Conservation (phyloP, 1,140 invertebrate genomes). For the Bombus soroeensis region DNA sequence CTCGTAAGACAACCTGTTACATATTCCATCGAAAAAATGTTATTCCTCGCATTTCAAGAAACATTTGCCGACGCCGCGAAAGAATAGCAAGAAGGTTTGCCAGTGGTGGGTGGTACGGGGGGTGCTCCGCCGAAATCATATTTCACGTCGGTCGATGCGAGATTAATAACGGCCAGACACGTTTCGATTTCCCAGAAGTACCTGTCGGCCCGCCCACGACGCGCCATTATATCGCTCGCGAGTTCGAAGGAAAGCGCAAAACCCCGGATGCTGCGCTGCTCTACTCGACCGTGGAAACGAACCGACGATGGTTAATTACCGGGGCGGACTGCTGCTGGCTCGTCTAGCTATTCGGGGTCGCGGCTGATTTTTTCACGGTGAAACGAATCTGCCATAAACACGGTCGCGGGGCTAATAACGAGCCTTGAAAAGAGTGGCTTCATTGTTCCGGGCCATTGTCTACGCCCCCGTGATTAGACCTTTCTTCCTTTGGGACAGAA, state of each 20-base stretch:
- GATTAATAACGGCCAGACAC: slow-evolving; percentile 68
- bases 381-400: slow-evolving; percentile 72
- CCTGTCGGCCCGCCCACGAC: slow-evolving; percentile 49
- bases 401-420: slow-evolving; percentile 42
- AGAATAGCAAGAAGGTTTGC: not conserved
- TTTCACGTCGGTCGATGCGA: slow-evolving; percentile 66
- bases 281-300: slow-evolving; percentile 26
- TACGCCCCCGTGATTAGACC: slow-evolving; percentile 48
- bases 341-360: not conserved
- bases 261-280: slow-evolving; percentile 22
- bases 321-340: not conserved
- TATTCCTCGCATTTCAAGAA: slow-evolving; percentile 49
- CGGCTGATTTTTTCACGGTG: slow-evolving; percentile 64
- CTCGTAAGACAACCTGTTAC: slow-evolving; percentile 65
- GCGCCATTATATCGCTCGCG: slow-evolving; percentile 20
- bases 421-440: slow-evolving; percentile 35
- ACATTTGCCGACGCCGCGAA: slow-evolving; percentile 13
- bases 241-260: slow-evolving; percentile 44
- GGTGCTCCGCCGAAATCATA: slow-evolving; percentile 58
- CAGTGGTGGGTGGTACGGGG: not conserved
- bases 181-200: slow-evolving; percentile 70
- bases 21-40: slow-evolving; percentile 60
- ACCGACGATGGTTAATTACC: slow-evolving; percentile 61
- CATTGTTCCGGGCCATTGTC: slow-evolving; percentile 62
- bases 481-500: slow-evolving; percentile 22